Evolutionary conservation across 2,888 invertebrate species (phyloP).

Genomic region (Tipula helvola): DNA sequence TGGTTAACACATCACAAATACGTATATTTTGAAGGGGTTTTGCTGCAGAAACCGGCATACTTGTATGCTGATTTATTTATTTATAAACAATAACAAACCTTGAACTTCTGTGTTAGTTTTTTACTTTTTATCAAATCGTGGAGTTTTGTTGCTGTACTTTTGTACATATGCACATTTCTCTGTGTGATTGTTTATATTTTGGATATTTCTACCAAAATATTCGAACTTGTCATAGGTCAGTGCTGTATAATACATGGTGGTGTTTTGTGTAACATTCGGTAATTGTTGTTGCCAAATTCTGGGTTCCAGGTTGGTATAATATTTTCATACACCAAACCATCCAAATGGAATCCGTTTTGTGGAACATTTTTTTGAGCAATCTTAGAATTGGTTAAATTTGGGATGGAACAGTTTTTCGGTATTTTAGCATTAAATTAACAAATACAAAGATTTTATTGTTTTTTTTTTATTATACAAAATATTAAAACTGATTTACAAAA

Average conservation of each 20-base stretch:
- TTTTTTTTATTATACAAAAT: too few species aligned
- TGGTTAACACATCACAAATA: neutral
- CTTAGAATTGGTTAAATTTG: too few species aligned
- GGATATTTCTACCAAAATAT: neutral
- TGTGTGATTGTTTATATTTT: constrained; percentile 4
- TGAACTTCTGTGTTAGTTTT: neutral
- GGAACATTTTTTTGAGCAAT: too few species aligned
- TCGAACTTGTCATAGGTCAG: neutral
- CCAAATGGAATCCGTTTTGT: too few species aligned
- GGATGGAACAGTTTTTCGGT: too few species aligned
- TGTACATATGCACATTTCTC: neutral
- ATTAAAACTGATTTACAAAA: too few species aligned
- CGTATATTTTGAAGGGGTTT: neutral
- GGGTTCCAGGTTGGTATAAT: too few species aligned
- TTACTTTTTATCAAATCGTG: neutral
- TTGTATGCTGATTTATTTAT: neutral
- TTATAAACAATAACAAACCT: neutral
- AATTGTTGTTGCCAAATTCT: neutral
- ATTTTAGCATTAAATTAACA: too few species aligned
- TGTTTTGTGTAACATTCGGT: neutral
- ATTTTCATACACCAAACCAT: too few species aligned
- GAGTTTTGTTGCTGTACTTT: neutral
- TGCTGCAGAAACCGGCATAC: neutral
- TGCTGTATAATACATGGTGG: neutral
- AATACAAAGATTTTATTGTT: too few species aligned